These are phyloP conservation scores for Stigmatopora nigra DNA, from an alignment of 2,113 vertebrate genomes.

Conservation along the genomic window DNA sequence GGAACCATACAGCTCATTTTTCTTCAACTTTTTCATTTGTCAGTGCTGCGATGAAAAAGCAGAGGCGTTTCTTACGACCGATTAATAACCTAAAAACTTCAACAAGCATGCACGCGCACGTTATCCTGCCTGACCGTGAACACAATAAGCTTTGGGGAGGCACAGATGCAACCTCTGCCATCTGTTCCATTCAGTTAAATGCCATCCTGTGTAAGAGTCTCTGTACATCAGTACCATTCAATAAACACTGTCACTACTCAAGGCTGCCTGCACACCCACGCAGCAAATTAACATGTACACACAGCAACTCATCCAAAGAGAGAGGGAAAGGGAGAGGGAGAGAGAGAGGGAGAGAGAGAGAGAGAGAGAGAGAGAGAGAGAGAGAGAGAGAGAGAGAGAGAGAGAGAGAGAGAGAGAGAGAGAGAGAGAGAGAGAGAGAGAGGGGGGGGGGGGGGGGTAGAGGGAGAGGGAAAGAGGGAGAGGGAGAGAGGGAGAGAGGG, in stretches of 20 bases:
- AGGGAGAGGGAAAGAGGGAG: too few species aligned
- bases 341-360: neutral
- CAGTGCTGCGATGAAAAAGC: neutral
- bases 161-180: conserved; percentile 40
- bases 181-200: conserved; percentile 61
- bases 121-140: conserved; percentile 5
- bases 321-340: neutral
- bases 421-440: neutral
- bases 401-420: neutral
- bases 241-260: conserved; percentile 52
- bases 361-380: too few species aligned
- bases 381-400: neutral
- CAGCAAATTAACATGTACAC: conserved; percentile 17
- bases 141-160: conserved; percentile 34
- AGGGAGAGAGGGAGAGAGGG: too few species aligned
- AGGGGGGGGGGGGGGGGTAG: too few species aligned
- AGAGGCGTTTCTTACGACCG: neutral
- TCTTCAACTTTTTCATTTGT: neutral
- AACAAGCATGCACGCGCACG: neutral
- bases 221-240: conserved; percentile 60
- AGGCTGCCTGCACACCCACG: conserved; percentile 43
- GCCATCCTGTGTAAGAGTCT: conserved; percentile 39
- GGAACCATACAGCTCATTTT: neutral
- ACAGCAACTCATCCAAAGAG: conserved; percentile 2
- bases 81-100: neutral